phyloP scores from a whole-genome alignment of 2,797 vertebrate genomes.

The Perodicticus potto region DNA sequence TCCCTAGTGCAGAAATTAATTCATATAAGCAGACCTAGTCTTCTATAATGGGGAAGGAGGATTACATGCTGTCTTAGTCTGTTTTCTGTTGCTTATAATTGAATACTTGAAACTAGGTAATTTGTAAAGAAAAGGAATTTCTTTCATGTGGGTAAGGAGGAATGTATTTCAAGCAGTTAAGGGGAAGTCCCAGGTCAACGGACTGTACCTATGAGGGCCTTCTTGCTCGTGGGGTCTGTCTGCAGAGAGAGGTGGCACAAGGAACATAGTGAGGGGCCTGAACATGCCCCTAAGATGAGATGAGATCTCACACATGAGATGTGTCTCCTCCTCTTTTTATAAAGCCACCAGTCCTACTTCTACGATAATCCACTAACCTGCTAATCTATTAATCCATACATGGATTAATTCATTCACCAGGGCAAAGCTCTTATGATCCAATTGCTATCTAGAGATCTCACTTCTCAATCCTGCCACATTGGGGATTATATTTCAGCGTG shows the following conservation, averaged over 20 bases:
- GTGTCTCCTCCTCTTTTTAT: background rate
- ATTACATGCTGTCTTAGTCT: background rate
- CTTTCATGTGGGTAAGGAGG: background rate
- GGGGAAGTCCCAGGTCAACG: too few relatives aligned
- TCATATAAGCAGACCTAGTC: background rate
- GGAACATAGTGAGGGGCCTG: background rate
- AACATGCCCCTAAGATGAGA: too few relatives aligned
- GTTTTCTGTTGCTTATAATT: background rate
- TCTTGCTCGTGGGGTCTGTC: background rate
- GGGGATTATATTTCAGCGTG: background rate
- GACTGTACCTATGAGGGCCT: background rate
- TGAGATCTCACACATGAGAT: too few relatives aligned
- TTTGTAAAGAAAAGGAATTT: background rate
- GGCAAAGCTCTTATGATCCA: background rate
- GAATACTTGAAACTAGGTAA: background rate
- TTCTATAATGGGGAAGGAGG: background rate
- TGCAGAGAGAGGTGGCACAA: background rate
- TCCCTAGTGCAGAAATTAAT: background rate
- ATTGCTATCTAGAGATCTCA: background rate
- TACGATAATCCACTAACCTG: background rate
- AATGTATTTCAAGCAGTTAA: background rate
- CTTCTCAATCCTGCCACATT: background rate
- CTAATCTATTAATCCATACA: background rate
- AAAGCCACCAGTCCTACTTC: background rate
- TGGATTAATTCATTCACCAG: background rate